Percentiles rank a stretch among this genome's conserved stretches.
These are phyloP conservation scores for Tyrannus savana DNA, from an alignment of 2,113 vertebrate genomes.

Conservation along the genomic window DNA sequence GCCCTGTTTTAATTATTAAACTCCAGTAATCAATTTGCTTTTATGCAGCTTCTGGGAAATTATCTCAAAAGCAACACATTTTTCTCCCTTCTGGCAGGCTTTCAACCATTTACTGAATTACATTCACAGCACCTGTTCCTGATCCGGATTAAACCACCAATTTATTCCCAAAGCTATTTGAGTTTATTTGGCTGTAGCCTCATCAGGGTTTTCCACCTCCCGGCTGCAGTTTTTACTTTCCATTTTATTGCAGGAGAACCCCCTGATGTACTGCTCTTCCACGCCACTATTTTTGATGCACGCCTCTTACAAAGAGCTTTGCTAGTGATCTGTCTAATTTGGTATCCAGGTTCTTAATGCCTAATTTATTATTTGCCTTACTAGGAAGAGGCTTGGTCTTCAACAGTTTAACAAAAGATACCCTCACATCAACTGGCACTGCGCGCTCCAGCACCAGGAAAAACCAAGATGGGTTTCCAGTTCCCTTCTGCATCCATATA, in stretches of 20 bases:
- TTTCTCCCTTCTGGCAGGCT: conserved; percentile 80
- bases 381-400: not conserved
- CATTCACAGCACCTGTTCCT: conserved; percentile 76
- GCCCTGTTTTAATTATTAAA: conserved; percentile 79
- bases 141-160: conserved; percentile 75
- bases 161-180: conserved; percentile 73
- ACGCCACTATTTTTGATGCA: not conserved
- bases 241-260: conserved; percentile 36
- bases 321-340: not conserved
- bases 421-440: not conserved
- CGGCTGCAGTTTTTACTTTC: conserved; percentile 36
- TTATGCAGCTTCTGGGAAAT: conserved; percentile 88
- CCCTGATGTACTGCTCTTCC: not conserved
- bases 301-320: not conserved
- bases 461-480: not conserved
- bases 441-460: fast-evolving
- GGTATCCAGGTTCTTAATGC: not conserved
- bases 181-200: conserved; percentile 72
- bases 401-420: not conserved
- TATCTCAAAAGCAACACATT: conserved; percentile 81
- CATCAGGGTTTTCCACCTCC: conserved; percentile 51
- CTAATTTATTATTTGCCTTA: not conserved
- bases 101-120: conserved; percentile 79
- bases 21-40: conserved; percentile 83
- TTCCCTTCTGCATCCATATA: not conserved